phyloP scores from a whole-genome alignment of 2,797 vertebrate species.

The Anguilla pacifica region DNA sequence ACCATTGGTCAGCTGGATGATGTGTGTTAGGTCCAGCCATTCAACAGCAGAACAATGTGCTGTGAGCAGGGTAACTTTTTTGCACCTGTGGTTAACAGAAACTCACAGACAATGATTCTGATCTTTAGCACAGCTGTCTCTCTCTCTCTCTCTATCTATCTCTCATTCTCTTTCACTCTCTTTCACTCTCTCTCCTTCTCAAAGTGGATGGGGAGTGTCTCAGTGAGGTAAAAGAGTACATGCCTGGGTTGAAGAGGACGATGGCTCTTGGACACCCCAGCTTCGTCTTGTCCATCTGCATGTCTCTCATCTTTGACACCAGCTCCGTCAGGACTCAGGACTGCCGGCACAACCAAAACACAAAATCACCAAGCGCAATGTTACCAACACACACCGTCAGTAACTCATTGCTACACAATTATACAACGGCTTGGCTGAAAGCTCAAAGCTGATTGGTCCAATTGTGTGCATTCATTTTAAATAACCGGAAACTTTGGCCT shows the following conservation, averaged over 20 bases:
- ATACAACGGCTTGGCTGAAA: too few relatives aligned
- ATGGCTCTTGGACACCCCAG: slow-evolving; percentile 85
- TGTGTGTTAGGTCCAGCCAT: neutral
- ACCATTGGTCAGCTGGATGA: too few relatives aligned
- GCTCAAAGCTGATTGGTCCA: too few relatives aligned
- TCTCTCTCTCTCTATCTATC: too few relatives aligned
- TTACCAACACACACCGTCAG: neutral
- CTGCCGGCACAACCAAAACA: neutral
- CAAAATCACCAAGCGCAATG: neutral
- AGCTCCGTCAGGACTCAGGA: slow-evolving; percentile 80
- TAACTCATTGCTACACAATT: neutral
- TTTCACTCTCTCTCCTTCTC: neutral
- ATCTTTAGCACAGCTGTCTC: neutral
- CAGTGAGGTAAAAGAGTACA: neutral
- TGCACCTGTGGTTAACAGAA: neutral
- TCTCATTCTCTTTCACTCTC: neutral
- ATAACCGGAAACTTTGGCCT: too few relatives aligned
- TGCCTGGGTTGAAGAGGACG: slow-evolving; percentile 85
- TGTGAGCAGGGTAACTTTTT: neutral
- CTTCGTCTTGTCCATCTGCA: slow-evolving; percentile 90
- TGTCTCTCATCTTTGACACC: slow-evolving; percentile 87
- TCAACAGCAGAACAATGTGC: neutral
- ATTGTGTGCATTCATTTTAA: too few relatives aligned
- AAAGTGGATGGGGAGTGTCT: neutral
- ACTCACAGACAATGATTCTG: neutral